Evolutionary conservation across 2,797 vertebrate species (phyloP).

Genomic region (Neosilurus mollespiculum): DNA sequence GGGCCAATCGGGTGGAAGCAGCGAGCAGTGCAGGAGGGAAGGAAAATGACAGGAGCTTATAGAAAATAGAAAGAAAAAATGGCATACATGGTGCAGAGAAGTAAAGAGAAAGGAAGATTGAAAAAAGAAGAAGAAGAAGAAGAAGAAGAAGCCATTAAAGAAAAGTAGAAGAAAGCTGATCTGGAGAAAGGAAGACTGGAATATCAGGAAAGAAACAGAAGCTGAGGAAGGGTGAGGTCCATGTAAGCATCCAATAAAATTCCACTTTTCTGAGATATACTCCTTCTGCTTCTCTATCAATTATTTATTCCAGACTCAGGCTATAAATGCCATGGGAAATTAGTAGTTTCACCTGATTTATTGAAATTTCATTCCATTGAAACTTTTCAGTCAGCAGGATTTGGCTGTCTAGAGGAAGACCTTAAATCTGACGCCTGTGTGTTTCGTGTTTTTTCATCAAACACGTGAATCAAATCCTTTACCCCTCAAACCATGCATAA

Average conservation of each 20-base stretch:
- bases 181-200: constrained; percentile 15
- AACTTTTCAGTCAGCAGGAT: constrained; percentile 20
- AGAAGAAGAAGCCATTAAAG: constrained; percentile 40
- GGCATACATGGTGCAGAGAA: constrained; percentile 39
- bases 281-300: constrained; percentile 18
- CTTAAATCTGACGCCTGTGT: not conserved
- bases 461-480: constrained; percentile 6
- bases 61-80: constrained; percentile 43
- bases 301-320: constrained; percentile 4
- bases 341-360: constrained; percentile 26
- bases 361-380: constrained; percentile 2
- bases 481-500: not conserved
- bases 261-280: constrained; percentile 27
- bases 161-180: constrained; percentile 35
- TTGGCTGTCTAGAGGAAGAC: not conserved
- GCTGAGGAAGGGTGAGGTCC: constrained; percentile 9
- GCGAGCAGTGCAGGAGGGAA: constrained; percentile 46
- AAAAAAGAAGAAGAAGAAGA: not conserved
- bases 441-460: not conserved
- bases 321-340: constrained; percentile 1
- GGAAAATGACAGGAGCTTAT: constrained; percentile 51
- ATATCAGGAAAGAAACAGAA: constrained; percentile 32
- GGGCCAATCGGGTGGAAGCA: constrained; percentile 55
- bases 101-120: constrained; percentile 44
- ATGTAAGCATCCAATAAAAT: constrained; percentile 22